phyloP scores from a whole-genome alignment of 2,888 invertebrate genomes.

The Drosophila lacicola region DNA sequence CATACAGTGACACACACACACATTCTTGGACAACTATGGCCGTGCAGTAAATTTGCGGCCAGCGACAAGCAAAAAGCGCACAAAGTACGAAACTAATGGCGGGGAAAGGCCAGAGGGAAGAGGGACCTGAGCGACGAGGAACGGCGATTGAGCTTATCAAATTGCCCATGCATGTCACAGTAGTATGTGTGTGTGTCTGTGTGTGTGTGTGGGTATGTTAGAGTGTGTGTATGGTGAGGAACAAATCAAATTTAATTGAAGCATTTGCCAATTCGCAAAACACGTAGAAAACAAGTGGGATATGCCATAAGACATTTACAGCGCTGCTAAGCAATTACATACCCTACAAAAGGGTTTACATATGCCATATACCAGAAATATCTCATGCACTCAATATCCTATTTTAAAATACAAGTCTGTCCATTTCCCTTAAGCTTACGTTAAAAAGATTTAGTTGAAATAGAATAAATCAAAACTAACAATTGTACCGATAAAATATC shows the following conservation, averaged over 20 bases:
- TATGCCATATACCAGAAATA: not conserved
- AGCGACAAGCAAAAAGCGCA: slow-evolving; percentile 63
- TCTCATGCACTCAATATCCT: too few relatives aligned
- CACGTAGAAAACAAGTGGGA: slow-evolving; percentile 24
- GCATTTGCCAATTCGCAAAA: slow-evolving; percentile 51
- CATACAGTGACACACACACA: slow-evolving; percentile 13
- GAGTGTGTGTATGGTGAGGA: slow-evolving; percentile 27
- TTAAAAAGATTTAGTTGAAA: too few relatives aligned
- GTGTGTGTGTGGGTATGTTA: slow-evolving; percentile 11
- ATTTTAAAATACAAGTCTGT: too few relatives aligned
- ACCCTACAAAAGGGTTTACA: not conserved
- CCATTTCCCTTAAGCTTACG: too few relatives aligned
- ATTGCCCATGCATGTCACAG: slow-evolving; percentile 60
- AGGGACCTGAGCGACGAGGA: not conserved
- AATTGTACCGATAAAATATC: too few relatives aligned
- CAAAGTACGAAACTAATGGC: slow-evolving; percentile 74
- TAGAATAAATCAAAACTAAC: too few relatives aligned
- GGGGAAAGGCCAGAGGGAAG: slow-evolving; percentile 57
- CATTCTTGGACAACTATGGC: slow-evolving; percentile 21
- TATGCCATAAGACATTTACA: not conserved
- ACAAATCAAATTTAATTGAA: slow-evolving; percentile 78
- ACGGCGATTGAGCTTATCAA: slow-evolving; percentile 65
- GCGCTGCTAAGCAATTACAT: not conserved
- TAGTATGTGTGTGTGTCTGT: not conserved
- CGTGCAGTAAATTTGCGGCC: slow-evolving; percentile 71